phyloP scores from a whole-genome alignment of 2,113 vertebrate species.

The Labrus mixtus region DNA sequence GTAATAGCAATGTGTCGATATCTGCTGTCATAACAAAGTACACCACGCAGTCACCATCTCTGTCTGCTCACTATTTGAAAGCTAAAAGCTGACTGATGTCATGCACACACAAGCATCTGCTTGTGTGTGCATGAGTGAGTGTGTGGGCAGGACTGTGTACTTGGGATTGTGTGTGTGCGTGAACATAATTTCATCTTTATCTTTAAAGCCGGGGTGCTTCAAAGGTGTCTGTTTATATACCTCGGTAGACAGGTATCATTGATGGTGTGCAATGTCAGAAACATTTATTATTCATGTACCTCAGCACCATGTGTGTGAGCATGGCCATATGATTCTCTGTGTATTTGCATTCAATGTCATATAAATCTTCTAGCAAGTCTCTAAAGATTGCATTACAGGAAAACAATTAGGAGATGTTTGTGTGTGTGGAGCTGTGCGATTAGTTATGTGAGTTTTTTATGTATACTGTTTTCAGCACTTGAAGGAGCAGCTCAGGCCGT shows the following conservation, averaged over 20 bases:
- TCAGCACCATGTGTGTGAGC: constrained; percentile 11
- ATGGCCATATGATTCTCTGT: constrained; percentile 5
- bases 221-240: constrained; percentile 18
- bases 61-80: constrained; percentile 10
- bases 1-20: constrained; percentile 8
- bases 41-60: neutral
- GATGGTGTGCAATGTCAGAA: constrained; percentile 33
- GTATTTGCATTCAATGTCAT: constrained; percentile 35
- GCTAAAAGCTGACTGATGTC: neutral
- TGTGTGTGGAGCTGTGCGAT: constrained; percentile 38
- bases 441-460: constrained; percentile 50
- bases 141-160: constrained; percentile 18
- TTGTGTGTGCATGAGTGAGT: constrained; percentile 30
- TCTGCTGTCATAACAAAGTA: constrained; percentile 13
- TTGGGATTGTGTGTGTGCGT: constrained; percentile 4
- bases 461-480: constrained; percentile 42
- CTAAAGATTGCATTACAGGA: constrained; percentile 47
- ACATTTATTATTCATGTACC: constrained; percentile 28
- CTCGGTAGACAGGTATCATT: constrained; percentile 24
- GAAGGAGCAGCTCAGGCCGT: constrained; percentile 48
- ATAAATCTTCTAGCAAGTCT: constrained; percentile 23
- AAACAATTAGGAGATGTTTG: constrained; percentile 63
- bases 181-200: constrained; percentile 12
- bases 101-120: constrained; percentile 15
- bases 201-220: constrained; percentile 14